Evolutionary conservation across 1,140 invertebrate genomes (phyloP), one percentile per base, ranked within the genome.

Genomic region (Uloborus diversus): DNA sequence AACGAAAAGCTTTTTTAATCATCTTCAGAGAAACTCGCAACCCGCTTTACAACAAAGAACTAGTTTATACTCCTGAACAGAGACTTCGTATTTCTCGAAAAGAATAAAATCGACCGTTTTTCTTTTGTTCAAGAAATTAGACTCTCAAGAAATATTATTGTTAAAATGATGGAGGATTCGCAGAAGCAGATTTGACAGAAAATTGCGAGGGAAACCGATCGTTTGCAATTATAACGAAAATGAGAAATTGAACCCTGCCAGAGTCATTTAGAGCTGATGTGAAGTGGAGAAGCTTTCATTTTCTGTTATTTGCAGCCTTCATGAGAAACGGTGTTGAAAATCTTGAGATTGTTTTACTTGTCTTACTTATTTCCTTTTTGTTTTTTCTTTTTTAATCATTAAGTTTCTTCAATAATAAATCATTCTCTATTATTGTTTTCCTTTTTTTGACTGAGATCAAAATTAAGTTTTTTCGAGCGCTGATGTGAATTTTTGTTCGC

Each of bases 231-330:
- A n/a, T n/a, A n/a, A n/a, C n/a, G 37, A 51, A 49, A 47, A 68
- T 49, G 64, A 68, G 61, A 51, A 68, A 68, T 68, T 51, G 64
- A 25, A 35, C 37, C 11, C 11, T 37, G 42, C 35, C 14, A 17
- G 27, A 25, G 51, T 17, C 23, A 25, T 30, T 37, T 23, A n/a
- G n/a, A 32, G 17, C 37, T 9, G 37, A 2, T 1, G 37, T 17
- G 17, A 0, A 17, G 37, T 13, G 37, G 37, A 14, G 3, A 20
- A 51, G 47, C 42, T 68, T 68, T 51, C 42, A 14, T 47, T 68
- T 68, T 68, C 27, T 49, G 11, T 33, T 68, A 66, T 51, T 11
- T 20, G 14, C 51, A 13, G 23, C 23, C 20, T 25, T 20, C 51
- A 13, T 20, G 51, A 56, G 37, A 17, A 17, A 47, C 17, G 17